Base-by-base conservation (phyloP, 2,888 invertebrate species). In the Calliopum simillimum region DNA sequence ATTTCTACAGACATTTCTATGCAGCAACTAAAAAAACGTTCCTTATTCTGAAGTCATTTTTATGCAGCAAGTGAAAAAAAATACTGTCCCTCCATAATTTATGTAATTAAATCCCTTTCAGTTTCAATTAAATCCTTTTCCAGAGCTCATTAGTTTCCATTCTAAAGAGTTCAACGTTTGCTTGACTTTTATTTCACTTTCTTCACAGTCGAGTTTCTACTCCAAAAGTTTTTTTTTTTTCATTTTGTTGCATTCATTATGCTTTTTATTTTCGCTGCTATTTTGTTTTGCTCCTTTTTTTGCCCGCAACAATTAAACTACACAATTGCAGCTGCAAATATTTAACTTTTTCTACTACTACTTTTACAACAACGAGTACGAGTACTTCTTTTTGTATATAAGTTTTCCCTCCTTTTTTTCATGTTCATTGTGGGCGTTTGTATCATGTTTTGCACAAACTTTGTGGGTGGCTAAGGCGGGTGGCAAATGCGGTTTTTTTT, bases 261-360 rank as follows among this genome's bases (percentile, higher is more conserved):
- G 33, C 1, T 33, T 33, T 33, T 33, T 33, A 33, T 33, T 33
- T 33, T 5, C 33, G 33, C 33, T 33, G 8, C 19, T 21, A 53
- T 14, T 53, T 23, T 6, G 53, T 14, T 53, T 21, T 53, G 23
- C 23, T 53, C 53, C 21, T 53, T 12, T 23, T 53, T 53, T 53
- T 23, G 13, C 53, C 53, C 53, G 23, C 53, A 53, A 23, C 53
- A 53, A 53, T 53, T 53, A 53, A 53, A 53, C 53, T 53, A 23
- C 53, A 53, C 33, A 53, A 53, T 53, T 53, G 53, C 53, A 53
- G 53, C 53, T 53, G 53, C 53, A 53, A 53, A 53, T 53, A 53
- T 53, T 23, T 19, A 53, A 53, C 23, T 53, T 53, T 12, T 11
- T 53, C 53, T 53, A 23, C 53, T 53, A 16, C 53, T 53, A 21